A percentile compares a stretch with the other conserved stretches of the same genome.
These are phyloP conservation scores for Galaxea fascicularis DNA, from an alignment of 92 coral and sea anemone genomes.

Conservation along the genomic window DNA sequence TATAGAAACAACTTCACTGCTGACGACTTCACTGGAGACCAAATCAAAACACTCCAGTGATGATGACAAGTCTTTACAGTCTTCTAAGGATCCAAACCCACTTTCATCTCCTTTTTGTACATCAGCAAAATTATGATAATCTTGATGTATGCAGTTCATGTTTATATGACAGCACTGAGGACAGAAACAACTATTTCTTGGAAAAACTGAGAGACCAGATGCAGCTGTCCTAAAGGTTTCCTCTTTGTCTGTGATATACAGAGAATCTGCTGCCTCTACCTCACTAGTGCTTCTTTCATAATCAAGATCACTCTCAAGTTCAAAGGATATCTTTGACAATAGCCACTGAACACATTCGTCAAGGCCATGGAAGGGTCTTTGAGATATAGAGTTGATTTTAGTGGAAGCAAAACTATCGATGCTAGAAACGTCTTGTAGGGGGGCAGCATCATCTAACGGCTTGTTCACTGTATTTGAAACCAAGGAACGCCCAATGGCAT, in stretches of 20 bases:
- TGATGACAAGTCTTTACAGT: conserved; percentile 55
- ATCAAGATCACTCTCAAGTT: conserved; percentile 24
- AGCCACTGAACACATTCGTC: conserved; percentile 45
- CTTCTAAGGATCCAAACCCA: not conserved
- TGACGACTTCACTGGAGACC: not conserved
- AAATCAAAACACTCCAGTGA: conserved; percentile 85
- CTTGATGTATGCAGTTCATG: conserved; percentile 48
- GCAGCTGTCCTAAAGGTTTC: not conserved
- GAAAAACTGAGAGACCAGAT: not conserved
- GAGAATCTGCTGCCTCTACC: conserved; percentile 2
- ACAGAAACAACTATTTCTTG: conserved; percentile 40
- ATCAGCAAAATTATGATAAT: not conserved
- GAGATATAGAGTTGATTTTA: not conserved
- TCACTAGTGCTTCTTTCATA: not conserved
- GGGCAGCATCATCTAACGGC: not conserved
- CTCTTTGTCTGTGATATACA: not conserved
- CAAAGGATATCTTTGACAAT: conserved; percentile 14
- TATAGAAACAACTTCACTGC: not conserved
- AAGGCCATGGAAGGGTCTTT: not conserved
- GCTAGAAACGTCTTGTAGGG: not conserved
- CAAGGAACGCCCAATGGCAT: not conserved
- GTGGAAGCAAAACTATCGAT: not conserved
- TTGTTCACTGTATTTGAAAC: not conserved
- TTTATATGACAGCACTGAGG: conserved; percentile 57
- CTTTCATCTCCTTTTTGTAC: not conserved